phyloP scores from a whole-genome alignment of 2,888 invertebrate species.

The Sinodicranocentrus sp. region DNA sequence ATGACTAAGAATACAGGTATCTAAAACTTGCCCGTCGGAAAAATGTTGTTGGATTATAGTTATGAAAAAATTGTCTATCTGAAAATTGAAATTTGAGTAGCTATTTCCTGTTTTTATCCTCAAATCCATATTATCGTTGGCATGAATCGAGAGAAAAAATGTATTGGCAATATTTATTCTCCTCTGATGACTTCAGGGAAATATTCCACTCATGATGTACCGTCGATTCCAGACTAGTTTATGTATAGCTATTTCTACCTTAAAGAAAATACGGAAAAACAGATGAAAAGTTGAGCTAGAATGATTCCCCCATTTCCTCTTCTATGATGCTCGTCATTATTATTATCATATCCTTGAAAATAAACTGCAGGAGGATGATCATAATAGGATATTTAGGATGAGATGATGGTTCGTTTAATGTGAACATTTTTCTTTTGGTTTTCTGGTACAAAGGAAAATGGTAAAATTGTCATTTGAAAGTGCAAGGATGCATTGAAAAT shows the following conservation, averaged over 20 bases:
- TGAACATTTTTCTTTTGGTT: background rate
- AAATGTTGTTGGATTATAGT: too few species aligned
- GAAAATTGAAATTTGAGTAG: background rate
- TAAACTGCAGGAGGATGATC: background rate
- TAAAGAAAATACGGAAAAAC: slow-evolving; percentile 5
- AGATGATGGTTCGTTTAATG: background rate
- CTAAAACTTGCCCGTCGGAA: too few species aligned
- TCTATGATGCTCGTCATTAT: background rate
- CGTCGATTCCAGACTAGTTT: background rate
- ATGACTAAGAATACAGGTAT: too few species aligned
- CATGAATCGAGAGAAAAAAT: too few species aligned
- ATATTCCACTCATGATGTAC: background rate
- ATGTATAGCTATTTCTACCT: background rate
- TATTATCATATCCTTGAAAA: background rate
- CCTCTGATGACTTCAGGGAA: background rate
- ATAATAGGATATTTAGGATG: background rate
- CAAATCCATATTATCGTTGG: too few species aligned
- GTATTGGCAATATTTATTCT: too few species aligned
- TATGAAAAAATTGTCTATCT: too few species aligned
- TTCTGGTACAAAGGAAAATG: background rate
- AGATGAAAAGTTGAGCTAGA: slow-evolving; percentile 41
- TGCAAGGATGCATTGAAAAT: slow-evolving; percentile 10
- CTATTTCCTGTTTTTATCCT: background rate
- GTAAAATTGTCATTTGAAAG: background rate
- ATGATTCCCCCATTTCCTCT: slow-evolving; percentile 8